A percentile compares a stretch with the other conserved stretches of the same genome.
Evolutionary conservation across 2,888 invertebrate species (phyloP).

Genomic region (Odontocolon sp.): DNA sequence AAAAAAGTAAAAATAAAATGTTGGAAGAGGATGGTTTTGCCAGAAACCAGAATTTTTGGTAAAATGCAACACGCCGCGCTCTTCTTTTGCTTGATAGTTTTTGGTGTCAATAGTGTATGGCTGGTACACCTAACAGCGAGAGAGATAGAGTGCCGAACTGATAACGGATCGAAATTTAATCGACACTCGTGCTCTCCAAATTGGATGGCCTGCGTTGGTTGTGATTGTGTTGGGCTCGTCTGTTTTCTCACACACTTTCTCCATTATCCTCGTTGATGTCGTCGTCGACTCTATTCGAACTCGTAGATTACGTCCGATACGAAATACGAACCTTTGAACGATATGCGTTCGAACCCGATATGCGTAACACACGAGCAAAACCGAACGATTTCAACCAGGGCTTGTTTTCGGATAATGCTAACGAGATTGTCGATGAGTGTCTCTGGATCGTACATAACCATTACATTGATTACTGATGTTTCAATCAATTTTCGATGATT

Average conservation of each 20-base stretch:
- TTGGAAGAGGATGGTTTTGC: slow-evolving; percentile 2
- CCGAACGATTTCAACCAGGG: background rate
- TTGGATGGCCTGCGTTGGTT: slow-evolving; percentile 40
- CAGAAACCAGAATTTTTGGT: background rate
- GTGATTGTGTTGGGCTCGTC: background rate
- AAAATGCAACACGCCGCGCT: slow-evolving; percentile 7
- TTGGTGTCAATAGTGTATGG: slow-evolving; percentile 24
- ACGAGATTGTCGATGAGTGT: background rate
- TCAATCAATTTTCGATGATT: no score
- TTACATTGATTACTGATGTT: no score
- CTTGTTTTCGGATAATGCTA: background rate
- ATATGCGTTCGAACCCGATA: background rate
- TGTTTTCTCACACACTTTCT: slow-evolving; percentile 37
- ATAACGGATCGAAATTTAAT: slow-evolving; percentile 73
- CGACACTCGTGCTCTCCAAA: slow-evolving; percentile 58
- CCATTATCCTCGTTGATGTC: slow-evolving; percentile 37
- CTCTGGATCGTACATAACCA: no score
- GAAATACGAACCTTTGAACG: slow-evolving; percentile 17
- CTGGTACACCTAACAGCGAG: slow-evolving; percentile 23
- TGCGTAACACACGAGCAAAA: background rate
- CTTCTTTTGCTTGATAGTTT: slow-evolving; percentile 4
- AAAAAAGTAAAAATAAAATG: slow-evolving; percentile 18
- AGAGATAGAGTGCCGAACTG: slow-evolving; percentile 44
- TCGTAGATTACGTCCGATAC: slow-evolving; percentile 24
- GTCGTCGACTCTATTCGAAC: slow-evolving; percentile 24